Percentiles rank a stretch among this genome's conserved stretches.
These are phyloP conservation scores for Reticulitermes lucifugus DNA, from an alignment of 2,888 invertebrate genomes.

Conservation along the genomic window DNA sequence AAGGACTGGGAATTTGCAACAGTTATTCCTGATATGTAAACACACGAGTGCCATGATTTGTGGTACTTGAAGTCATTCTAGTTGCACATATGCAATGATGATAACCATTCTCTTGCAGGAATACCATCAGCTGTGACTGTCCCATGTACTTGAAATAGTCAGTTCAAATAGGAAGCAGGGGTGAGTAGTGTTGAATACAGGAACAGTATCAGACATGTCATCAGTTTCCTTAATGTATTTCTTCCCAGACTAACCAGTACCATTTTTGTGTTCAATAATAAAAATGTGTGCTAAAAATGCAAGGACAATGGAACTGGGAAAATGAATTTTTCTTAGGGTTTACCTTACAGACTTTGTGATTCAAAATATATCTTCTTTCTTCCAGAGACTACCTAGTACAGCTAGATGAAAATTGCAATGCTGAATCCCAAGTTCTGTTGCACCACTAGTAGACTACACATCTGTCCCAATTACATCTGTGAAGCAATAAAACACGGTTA, in stretches of 20 bases:
- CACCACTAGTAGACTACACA: neutral
- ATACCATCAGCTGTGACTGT: neutral
- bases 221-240: neutral
- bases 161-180: neutral
- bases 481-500: neutral
- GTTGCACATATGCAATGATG: too few relatives aligned
- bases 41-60: too few relatives aligned
- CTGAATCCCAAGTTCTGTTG: neutral
- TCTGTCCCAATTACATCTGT: neutral
- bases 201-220: neutral
- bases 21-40: too few relatives aligned
- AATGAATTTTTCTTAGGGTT: constrained; percentile 35
- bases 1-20: too few relatives aligned
- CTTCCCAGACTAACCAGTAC: neutral
- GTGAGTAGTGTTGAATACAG: neutral
- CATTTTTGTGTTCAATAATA: neutral
- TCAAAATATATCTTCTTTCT: constrained; percentile 47
- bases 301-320: constrained; percentile 27
- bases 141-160: neutral
- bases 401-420: neutral
- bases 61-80: too few relatives aligned
- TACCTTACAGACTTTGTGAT: constrained; percentile 42
- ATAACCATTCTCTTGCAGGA: neutral
- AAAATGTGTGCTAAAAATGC: constrained; percentile 19
- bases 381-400: constrained; percentile 21